phyloP scores from a whole-genome alignment of 2,797 vertebrate genomes.

The Sylvilagus floridanus region DNA sequence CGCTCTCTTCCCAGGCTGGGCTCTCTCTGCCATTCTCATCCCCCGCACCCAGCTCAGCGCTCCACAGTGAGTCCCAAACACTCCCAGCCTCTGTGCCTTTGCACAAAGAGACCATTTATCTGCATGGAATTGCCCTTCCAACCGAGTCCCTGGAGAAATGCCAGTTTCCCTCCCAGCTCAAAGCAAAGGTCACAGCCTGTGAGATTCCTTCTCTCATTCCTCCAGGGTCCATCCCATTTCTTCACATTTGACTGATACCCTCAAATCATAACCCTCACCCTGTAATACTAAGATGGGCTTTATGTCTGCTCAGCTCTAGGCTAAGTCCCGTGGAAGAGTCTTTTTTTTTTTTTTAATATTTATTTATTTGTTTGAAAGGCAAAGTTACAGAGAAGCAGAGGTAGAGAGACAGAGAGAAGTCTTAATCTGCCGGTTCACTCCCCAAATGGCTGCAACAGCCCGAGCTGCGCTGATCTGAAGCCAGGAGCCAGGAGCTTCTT shows the following conservation, averaged over 20 bases:
- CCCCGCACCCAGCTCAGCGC: rapidly evolving
- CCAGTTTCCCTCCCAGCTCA: neutral
- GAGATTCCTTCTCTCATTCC: neutral
- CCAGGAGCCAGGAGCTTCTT: too few species aligned
- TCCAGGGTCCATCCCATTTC: neutral
- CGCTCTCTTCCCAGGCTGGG: neutral
- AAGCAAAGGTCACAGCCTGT: neutral
- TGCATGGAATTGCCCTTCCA: neutral
- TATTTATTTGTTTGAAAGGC: too few species aligned
- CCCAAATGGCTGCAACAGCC: too few species aligned
- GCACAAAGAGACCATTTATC: neutral
- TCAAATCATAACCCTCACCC: neutral
- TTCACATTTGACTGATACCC: neutral
- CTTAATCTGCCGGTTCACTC: too few species aligned
- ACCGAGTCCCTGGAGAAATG: neutral
- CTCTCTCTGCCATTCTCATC: neutral
- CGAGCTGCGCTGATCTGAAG: too few species aligned
- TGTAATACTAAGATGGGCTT: neutral
- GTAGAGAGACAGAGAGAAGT: too few species aligned
- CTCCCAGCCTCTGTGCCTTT: neutral
- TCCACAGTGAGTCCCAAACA: rapidly evolving
- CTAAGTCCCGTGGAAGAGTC: neutral
- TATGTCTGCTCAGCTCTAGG: neutral
- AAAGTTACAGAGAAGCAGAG: too few species aligned
- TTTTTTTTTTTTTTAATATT: neutral